Percentiles rank a stretch among this genome's conserved stretches.
Conservation (phyloP, 2,888 invertebrate species). For the Epinotia brunnichana region DNA sequence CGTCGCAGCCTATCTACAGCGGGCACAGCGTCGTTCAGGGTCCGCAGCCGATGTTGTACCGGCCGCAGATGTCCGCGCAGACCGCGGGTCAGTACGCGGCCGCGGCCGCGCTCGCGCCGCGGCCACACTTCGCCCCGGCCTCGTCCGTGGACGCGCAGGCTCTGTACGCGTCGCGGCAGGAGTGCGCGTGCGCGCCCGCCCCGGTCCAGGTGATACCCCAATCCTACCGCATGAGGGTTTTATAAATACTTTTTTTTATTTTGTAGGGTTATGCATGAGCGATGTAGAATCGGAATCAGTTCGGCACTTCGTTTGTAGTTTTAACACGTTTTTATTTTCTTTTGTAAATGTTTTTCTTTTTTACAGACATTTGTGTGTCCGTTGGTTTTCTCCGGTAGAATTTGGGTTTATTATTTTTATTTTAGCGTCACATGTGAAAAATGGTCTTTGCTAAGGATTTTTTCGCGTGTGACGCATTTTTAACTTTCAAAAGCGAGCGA, state of each 20-base stretch:
- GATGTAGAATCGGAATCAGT: conserved; percentile 28
- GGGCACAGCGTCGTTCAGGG: conserved; percentile 58
- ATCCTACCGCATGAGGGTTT: conserved; percentile 32
- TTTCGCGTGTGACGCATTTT: conserved; percentile 59
- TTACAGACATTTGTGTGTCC: conserved; percentile 74
- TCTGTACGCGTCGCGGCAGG: conserved; percentile 64
- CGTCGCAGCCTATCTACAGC: conserved; percentile 47
- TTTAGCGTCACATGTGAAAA: conserved; percentile 60
- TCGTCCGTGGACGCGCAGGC: conserved; percentile 57
- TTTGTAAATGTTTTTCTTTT: conserved; percentile 61
- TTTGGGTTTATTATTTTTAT: conserved; percentile 65
- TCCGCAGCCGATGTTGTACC: conserved; percentile 66
- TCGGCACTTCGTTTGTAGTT: conserved; percentile 36
- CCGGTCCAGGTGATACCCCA: conserved; percentile 46
- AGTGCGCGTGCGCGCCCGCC: conserved; percentile 60
- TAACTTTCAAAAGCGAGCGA: conserved; percentile 50
- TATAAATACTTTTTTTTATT: conserved; percentile 27
- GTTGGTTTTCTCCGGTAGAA: conserved; percentile 80
- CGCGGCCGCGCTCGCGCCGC: conserved; percentile 56
- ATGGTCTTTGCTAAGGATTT: conserved; percentile 24
- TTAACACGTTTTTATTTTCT: conserved; percentile 55
- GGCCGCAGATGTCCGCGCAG: conserved; percentile 63
- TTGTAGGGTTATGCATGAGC: conserved; percentile 22
- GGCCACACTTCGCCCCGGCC: conserved; percentile 59
- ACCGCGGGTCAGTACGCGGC: conserved; percentile 55